Conservation (phyloP, 2,797 vertebrate genomes). For the Semaprochilodus insignis region DNA sequence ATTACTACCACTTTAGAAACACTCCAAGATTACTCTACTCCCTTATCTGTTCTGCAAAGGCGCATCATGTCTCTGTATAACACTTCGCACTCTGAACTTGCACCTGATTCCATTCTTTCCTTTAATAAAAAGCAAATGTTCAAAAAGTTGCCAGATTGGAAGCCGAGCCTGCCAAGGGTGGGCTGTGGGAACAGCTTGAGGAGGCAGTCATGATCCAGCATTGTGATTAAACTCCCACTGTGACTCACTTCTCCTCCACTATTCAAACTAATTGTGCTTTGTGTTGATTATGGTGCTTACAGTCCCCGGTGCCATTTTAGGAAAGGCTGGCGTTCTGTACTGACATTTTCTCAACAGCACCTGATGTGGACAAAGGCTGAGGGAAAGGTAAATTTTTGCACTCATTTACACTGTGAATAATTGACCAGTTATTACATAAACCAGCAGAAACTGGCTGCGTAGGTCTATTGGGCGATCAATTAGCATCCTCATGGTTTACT, state of each 20-base stretch:
- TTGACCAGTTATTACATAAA: too few relatives aligned
- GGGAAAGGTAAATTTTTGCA: neutral
- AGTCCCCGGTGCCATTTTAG: constrained; percentile 66
- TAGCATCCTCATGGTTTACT: too few relatives aligned
- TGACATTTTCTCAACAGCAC: constrained; percentile 42
- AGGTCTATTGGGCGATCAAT: too few relatives aligned
- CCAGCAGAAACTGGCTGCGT: too few relatives aligned
- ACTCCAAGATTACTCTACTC: neutral
- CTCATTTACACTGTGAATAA: neutral
- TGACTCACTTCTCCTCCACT: constrained; percentile 68
- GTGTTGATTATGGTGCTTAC: constrained; percentile 74
- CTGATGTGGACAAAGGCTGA: too few relatives aligned
- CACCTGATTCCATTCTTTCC: neutral
- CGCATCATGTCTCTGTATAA: neutral
- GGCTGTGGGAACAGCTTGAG: constrained; percentile 73
- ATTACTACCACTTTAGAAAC: neutral
- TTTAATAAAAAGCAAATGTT: constrained; percentile 28
- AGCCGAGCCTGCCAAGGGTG: constrained; percentile 46
- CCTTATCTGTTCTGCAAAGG: neutral
- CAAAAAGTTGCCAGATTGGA: constrained; percentile 54
- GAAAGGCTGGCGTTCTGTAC: constrained; percentile 63
- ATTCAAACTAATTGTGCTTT: constrained; percentile 71
- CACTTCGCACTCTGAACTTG: neutral
- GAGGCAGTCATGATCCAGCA: constrained; percentile 74
- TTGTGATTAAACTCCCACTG: constrained; percentile 79